Conservation (phyloP, 2,113 vertebrate genomes). For the Myotis yumanensis region DNA sequence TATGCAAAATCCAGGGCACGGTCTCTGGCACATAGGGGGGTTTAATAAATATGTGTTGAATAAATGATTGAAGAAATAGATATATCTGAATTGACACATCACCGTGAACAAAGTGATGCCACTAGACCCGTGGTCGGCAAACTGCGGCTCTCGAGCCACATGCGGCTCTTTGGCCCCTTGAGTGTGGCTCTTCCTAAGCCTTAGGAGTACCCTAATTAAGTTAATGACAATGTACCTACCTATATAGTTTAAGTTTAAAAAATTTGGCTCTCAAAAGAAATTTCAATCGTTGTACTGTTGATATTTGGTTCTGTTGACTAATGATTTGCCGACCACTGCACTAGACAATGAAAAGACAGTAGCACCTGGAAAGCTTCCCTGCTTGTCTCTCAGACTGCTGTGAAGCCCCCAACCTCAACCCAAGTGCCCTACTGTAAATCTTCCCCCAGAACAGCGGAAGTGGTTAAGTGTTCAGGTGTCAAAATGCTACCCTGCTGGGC, state of each 20-base stretch:
- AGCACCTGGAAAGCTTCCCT: slow-evolving; percentile 67
- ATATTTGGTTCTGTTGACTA: too few relatives aligned
- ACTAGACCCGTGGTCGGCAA: neutral
- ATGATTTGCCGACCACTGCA: too few relatives aligned
- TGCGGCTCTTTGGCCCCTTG: too few relatives aligned
- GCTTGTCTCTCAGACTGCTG: slow-evolving; percentile 56
- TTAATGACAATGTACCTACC: too few relatives aligned
- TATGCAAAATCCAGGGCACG: neutral
- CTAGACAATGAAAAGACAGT: neutral
- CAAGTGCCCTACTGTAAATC: slow-evolving; percentile 50
- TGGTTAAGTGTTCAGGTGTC: slow-evolving; percentile 77
- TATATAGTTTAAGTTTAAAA: too few relatives aligned
- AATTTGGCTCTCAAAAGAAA: too few relatives aligned
- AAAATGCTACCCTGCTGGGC: slow-evolving; percentile 68
- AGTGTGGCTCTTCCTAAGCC: too few relatives aligned
- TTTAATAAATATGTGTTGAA: slow-evolving; percentile 27
- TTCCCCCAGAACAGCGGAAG: slow-evolving; percentile 47
- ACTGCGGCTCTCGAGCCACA: too few relatives aligned
- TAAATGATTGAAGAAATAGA: slow-evolving; percentile 22
- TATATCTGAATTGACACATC: slow-evolving; percentile 47
- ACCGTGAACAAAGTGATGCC: neutral
- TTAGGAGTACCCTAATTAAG: too few relatives aligned
- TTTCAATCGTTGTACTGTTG: too few relatives aligned
- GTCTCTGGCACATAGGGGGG: neutral
- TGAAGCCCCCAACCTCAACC: slow-evolving; percentile 52